A percentile compares a stretch with the other conserved stretches of the same genome.
These are phyloP conservation scores for Strongylocentrotus purpuratus DNA, from an alignment of 35 echinoderm and acorn worm genomes.

Conservation along the genomic window DNA sequence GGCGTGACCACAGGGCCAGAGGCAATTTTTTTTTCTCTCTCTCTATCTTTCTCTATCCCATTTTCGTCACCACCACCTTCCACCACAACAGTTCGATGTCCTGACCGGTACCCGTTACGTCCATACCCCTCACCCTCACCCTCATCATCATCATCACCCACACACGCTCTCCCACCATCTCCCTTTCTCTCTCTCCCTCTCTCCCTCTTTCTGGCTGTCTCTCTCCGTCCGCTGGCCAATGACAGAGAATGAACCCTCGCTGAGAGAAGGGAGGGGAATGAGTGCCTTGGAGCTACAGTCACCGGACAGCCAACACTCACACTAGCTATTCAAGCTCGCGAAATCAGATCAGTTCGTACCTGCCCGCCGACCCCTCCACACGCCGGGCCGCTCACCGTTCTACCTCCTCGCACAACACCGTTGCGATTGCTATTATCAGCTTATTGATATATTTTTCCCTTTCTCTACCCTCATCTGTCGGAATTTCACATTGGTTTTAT, in stretches of 20 bases:
- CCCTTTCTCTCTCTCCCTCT: not conserved
- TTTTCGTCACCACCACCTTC: not conserved
- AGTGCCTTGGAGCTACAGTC: not conserved
- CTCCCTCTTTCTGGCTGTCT: not conserved
- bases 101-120: conserved; percentile 23
- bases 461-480: not conserved
- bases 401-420: not conserved
- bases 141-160: not conserved
- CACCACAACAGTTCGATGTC: conserved; percentile 37
- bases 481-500: not conserved
- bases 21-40: not conserved
- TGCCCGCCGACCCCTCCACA: conserved; percentile 3
- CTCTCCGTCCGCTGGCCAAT: conserved; percentile 28
- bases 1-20: not conserved
- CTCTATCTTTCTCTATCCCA: not conserved
- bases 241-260: conserved; percentile 42
- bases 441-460: not conserved
- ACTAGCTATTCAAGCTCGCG: not conserved
- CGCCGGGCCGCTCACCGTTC: not conserved
- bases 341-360: conserved; percentile 17
- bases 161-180: not conserved
- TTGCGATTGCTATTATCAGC: not conserved
- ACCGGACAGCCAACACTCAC: not conserved
- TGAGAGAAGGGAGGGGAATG: conserved; percentile 13
- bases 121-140: conserved; percentile 5